These are phyloP conservation scores for Macrophya annulata DNA, from an alignment of 2,888 invertebrate species.

Conservation along the genomic window DNA sequence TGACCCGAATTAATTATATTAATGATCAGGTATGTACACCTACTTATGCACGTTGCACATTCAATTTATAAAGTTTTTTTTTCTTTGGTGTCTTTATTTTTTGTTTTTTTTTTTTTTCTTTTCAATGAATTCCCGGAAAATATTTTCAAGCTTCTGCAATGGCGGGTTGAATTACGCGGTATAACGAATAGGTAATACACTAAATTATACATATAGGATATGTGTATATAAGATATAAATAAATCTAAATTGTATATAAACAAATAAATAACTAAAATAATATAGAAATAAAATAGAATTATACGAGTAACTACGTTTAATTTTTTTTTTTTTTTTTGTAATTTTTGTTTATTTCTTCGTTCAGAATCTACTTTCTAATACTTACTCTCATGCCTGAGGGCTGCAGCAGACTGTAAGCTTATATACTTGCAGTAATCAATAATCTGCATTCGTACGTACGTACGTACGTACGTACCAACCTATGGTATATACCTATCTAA, in stretches of 20 bases:
- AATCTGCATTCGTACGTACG: slow-evolving; percentile 12
- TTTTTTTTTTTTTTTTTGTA: not conserved
- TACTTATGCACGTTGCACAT: not conserved
- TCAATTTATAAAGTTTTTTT: slow-evolving; percentile 2
- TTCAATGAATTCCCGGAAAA: not conserved
- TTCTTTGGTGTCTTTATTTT: not conserved
- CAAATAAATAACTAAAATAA: too few relatives aligned
- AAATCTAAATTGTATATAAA: not conserved
- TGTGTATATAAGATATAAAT: too few relatives aligned
- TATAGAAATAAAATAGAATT: not conserved
- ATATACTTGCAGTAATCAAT: slow-evolving; percentile 24
- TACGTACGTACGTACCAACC: not conserved
- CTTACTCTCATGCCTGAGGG: not conserved
- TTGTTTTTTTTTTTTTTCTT: too few relatives aligned
- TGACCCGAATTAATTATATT: not conserved
- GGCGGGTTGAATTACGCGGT: not conserved
- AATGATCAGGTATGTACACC: not conserved
- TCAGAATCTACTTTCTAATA: slow-evolving; percentile 30
- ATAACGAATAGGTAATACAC: not conserved
- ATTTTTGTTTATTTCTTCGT: not conserved
- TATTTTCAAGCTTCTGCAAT: not conserved
- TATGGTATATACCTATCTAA: not conserved
- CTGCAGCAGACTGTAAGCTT: not conserved
- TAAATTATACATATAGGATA: too few relatives aligned
- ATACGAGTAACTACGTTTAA: not conserved